These are phyloP conservation scores for Drosophila suboccidentalis DNA, from an alignment of 2,888 invertebrate species.

Conservation along the genomic window DNA sequence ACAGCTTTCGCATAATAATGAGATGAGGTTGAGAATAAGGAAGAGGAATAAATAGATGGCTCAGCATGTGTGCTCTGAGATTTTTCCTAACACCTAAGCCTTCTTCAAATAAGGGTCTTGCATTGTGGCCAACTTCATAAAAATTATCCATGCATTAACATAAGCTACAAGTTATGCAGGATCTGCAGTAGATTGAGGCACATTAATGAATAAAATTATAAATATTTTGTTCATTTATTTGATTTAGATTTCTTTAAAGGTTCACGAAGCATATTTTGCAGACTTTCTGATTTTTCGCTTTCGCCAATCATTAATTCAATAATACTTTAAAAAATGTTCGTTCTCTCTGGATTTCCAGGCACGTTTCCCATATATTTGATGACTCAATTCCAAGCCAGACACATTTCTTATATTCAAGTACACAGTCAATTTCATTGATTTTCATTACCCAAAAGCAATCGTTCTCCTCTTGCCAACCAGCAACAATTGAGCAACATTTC, in stretches of 20 bases:
- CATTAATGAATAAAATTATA: neutral
- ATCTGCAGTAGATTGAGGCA: neutral
- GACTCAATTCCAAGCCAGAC: conserved; percentile 56
- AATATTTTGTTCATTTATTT: neutral
- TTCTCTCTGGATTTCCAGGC: conserved; percentile 13
- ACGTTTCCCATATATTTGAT: conserved; percentile 49
- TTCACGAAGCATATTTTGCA: neutral
- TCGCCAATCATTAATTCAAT: conserved; percentile 7
- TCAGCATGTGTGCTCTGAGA: conserved; percentile 34
- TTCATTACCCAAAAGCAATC: conserved; percentile 53
- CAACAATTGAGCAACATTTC: conserved; percentile 53
- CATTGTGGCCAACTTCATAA: conserved; percentile 35
- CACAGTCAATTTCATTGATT: conserved; percentile 59
- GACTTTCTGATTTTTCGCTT: neutral
- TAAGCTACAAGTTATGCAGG: conserved; percentile 4
- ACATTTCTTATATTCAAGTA: conserved; percentile 38
- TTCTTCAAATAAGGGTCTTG: conserved; percentile 15
- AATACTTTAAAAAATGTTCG: neutral
- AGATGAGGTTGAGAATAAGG: conserved; percentile 47
- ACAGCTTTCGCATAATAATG: conserved; percentile 76
- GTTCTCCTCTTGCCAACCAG: conserved; percentile 20
- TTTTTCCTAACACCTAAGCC: conserved; percentile 47
- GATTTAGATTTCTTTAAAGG: neutral
- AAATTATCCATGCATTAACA: conserved; percentile 48
- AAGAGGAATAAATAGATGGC: neutral